Percentiles rank a stretch among this genome's conserved stretches.
phyloP scores from a whole-genome alignment of 2,113 vertebrate genomes.

The Sardina pilchardus region DNA sequence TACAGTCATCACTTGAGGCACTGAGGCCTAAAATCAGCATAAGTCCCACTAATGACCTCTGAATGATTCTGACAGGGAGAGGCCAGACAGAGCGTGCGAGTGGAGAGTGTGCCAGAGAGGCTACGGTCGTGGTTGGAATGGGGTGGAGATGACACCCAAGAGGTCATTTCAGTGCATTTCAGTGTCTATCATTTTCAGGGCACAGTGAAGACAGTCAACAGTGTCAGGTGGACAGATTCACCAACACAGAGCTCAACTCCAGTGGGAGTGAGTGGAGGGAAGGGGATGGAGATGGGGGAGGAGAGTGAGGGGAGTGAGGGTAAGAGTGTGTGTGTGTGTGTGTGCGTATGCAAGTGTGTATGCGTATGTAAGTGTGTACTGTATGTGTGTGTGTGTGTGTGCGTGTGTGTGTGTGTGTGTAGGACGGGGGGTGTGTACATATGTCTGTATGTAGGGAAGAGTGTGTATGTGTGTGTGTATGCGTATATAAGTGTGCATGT shows the following conservation, averaged over 20 bases:
- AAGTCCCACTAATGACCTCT: neutral
- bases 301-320: neutral
- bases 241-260: neutral
- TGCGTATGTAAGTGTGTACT: neutral
- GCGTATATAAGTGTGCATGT: neutral
- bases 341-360: constrained; percentile 41
- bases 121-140: neutral
- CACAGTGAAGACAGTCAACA: neutral
- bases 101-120: neutral
- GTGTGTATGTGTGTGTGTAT: neutral
- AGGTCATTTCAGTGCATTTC: neutral
- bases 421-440: too few relatives aligned
- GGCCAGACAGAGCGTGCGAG: neutral
- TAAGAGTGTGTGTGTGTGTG: too few relatives aligned
- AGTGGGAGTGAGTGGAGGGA: neutral
- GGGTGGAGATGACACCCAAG: neutral
- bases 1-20: neutral
- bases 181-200: neutral
- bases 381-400: too few relatives aligned
- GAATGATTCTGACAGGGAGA: neutral
- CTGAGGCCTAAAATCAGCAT: neutral
- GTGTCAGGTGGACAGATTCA: neutral
- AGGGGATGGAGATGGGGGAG: neutral
- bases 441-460: too few relatives aligned
- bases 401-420: neutral